Percentiles rank a stretch among this genome's conserved stretches.
These are phyloP conservation scores for Microtus oregoni DNA, from an alignment of 2,113 vertebrate species.

Conservation along the genomic window DNA sequence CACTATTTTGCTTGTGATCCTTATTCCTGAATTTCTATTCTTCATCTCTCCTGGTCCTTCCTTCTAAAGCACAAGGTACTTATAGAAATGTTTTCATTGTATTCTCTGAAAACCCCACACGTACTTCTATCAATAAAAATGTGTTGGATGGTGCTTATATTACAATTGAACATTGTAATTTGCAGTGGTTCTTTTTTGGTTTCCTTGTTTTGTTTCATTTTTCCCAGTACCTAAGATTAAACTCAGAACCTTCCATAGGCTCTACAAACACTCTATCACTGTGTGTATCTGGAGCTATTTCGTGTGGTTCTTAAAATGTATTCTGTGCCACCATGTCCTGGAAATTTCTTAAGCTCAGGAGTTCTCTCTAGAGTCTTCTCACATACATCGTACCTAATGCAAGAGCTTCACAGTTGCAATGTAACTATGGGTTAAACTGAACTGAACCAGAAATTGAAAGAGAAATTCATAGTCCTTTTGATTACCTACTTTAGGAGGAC, in stretches of 20 bases:
- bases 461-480: not conserved
- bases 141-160: not conserved
- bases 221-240: not conserved
- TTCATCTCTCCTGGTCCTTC: not conserved
- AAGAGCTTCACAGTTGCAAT: not conserved
- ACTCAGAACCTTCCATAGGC: not conserved
- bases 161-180: not conserved
- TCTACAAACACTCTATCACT: not conserved
- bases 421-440: not conserved
- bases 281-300: not conserved
- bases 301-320: not conserved
- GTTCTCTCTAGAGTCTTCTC: not conserved
- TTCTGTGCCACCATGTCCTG: not conserved
- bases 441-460: not conserved
- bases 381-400: not conserved
- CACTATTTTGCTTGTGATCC: not conserved
- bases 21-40: not conserved
- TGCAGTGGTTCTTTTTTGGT: not conserved
- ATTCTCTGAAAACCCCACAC: not conserved
- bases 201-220: not conserved
- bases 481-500: not conserved
- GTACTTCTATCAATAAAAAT: not conserved
- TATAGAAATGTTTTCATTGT: not conserved
- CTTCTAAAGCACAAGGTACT: not conserved
- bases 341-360: not conserved